Conservation (phyloP, 1,140 invertebrate species). For the Drosophila tropicalis region DNA sequence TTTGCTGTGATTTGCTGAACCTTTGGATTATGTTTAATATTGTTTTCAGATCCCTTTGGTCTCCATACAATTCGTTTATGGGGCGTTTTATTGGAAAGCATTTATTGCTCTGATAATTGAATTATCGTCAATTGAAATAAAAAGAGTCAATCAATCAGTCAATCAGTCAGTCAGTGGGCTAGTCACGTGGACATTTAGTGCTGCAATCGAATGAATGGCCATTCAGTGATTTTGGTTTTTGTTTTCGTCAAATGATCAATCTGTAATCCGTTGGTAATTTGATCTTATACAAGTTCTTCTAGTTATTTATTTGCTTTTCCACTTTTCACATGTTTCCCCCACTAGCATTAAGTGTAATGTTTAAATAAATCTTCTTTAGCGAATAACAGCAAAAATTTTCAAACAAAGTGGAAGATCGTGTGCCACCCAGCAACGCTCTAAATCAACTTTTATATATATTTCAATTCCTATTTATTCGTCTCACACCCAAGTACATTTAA, state of each 20-base stretch:
- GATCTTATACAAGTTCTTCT: too few relatives aligned
- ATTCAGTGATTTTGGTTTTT: background rate
- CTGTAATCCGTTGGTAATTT: background rate
- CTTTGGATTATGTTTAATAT: background rate
- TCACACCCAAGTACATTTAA: background rate
- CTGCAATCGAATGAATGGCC: slow-evolving; percentile 6
- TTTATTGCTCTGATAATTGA: slow-evolving; percentile 76
- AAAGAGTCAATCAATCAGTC: slow-evolving; percentile 29
- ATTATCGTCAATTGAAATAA: slow-evolving; percentile 74
- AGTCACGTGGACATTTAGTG: slow-evolving; percentile 59
- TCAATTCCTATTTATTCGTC: slow-evolving; percentile 13
- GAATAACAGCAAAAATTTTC: slow-evolving; percentile 58
- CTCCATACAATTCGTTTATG: slow-evolving; percentile 25
- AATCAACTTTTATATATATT: slow-evolving; percentile 46
- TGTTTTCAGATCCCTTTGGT: background rate
- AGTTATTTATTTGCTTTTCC: slow-evolving; percentile 14
- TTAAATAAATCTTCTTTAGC: slow-evolving; percentile 57
- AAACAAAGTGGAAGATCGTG: slow-evolving; percentile 21
- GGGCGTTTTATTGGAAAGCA: slow-evolving; percentile 57
- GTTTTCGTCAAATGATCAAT: background rate
- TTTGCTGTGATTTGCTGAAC: too few relatives aligned
- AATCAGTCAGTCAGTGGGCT: slow-evolving; percentile 1
- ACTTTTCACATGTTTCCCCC: slow-evolving; percentile 24
- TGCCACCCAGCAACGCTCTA: slow-evolving; percentile 28
- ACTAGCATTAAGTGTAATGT: slow-evolving; percentile 28